Base-by-base conservation (phyloP, 2,113 vertebrate genomes). In the western clawed frog (Xenopus tropicalis) region DNA sequence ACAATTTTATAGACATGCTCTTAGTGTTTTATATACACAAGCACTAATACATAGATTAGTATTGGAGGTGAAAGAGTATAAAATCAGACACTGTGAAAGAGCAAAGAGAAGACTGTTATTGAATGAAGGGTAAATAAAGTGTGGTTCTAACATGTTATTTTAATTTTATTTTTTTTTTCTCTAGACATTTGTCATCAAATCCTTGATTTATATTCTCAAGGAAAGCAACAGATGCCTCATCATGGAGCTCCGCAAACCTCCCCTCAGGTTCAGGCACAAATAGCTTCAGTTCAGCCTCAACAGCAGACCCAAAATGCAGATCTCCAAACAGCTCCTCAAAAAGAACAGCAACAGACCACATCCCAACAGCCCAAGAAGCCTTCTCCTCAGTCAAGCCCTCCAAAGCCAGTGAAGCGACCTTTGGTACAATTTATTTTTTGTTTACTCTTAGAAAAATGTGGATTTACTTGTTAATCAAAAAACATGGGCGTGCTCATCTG, bases 131-230 rank as follows among this genome's bases (percentile, higher is more conserved):
- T 37, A 9, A 4, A 37, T 37, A 37, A 1, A 37, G 29, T 37
- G 29, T 37, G 29, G 10, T 37, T 37, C 29, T 37, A 37, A 37
- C 29, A 37, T 37, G 2, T 37, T 37, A 1, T 8, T 37, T 37
- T 37, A 1, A 37, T 37, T 37, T 37, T 48, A 48, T 48, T 3
- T 48, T 77, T 4, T 69, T 24, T 0, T 72, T 68, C 29, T 61
- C 11, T 78, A 98, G 97, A 99, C 70, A 99, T 99, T 83, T 99
- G 97, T 85, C 97, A 99, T 81, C 97, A 99, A 89, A 98, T 99
- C 85, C 91, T 99, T 85, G 97, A 99, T 72, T 88, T 99, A 0
- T 99, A 99, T 88, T 99, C 97, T 0, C 97, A 99, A 83, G 97
- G 97, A 29, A 98, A 98, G 78, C 96, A 98, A 68, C 96, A 97